Evolutionary conservation across 2,888 invertebrate genomes (phyloP).

Genomic region (Harmothoe impar): DNA sequence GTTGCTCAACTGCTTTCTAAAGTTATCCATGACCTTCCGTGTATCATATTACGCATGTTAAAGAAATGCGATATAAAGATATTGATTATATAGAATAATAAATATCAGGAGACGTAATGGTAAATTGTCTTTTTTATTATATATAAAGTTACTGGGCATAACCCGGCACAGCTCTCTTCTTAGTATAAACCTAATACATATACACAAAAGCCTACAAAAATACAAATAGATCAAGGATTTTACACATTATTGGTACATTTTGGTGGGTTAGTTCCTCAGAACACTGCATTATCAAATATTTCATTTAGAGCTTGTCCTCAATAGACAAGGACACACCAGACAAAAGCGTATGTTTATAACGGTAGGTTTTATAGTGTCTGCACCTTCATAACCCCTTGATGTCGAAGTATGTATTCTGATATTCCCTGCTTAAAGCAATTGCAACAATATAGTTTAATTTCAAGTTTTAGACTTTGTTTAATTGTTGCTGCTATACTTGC

Average conservation of each 20-base stretch:
- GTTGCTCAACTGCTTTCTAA: no score
- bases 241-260: slow-evolving; percentile 44
- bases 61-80: no score
- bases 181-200: slow-evolving; percentile 60
- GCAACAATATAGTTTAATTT: slow-evolving; percentile 18
- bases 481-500: neutral
- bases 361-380: neutral
- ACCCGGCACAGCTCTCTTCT: slow-evolving; percentile 56
- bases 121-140: slow-evolving; percentile 47
- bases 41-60: no score
- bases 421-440: slow-evolving; percentile 38
- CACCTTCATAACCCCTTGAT: slow-evolving; percentile 7
- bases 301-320: neutral
- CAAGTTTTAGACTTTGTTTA: neutral
- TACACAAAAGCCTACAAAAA: slow-evolving; percentile 63
- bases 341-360: slow-evolving; percentile 5
- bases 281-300: neutral
- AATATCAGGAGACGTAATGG: neutral
- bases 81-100: no score
- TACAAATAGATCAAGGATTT: slow-evolving; percentile 56
- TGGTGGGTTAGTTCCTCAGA: slow-evolving; percentile 52
- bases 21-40: no score
- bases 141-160: slow-evolving; percentile 60
- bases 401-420: slow-evolving; percentile 25
- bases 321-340: slow-evolving; percentile 36